Conservation (phyloP, 2,888 invertebrate species). For the Argyra leucocephala region DNA sequence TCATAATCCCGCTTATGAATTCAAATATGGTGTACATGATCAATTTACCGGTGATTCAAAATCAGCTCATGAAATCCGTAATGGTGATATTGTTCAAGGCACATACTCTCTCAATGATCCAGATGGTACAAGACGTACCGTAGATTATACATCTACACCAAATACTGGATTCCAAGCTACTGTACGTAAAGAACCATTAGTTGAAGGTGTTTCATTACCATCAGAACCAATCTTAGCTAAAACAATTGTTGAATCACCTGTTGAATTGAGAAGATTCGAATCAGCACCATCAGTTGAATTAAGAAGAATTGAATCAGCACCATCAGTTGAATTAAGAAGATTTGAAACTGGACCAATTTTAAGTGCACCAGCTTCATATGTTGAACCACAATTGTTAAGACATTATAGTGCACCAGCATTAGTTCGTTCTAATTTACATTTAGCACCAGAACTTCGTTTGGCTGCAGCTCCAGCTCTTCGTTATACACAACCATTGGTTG, state of each 20-base stretch:
- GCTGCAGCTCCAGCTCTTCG: not conserved
- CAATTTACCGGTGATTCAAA: not conserved
- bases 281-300: not conserved
- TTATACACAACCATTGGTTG: not conserved
- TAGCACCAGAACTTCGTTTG: not conserved
- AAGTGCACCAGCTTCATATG: not conserved
- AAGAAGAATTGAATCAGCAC: not conserved
- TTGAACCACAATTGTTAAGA: not conserved
- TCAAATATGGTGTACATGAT: not conserved
- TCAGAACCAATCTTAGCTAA: not conserved
- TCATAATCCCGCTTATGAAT: not conserved
- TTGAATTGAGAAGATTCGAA: not conserved
- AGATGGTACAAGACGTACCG: constrained; percentile 1
- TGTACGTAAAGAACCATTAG: not conserved
- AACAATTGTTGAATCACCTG: not conserved
- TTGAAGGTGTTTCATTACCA: not conserved
- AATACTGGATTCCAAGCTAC: not conserved
- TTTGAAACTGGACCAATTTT: not conserved
- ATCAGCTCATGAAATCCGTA: not conserved
- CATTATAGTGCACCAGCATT: not conserved
- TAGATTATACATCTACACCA: not conserved
- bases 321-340: not conserved
- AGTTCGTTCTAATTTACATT: not conserved
- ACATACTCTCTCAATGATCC: not conserved
- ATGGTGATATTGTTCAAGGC: not conserved